Conservation (phyloP, 2,113 vertebrate species). For the Platanista minor region DNA sequence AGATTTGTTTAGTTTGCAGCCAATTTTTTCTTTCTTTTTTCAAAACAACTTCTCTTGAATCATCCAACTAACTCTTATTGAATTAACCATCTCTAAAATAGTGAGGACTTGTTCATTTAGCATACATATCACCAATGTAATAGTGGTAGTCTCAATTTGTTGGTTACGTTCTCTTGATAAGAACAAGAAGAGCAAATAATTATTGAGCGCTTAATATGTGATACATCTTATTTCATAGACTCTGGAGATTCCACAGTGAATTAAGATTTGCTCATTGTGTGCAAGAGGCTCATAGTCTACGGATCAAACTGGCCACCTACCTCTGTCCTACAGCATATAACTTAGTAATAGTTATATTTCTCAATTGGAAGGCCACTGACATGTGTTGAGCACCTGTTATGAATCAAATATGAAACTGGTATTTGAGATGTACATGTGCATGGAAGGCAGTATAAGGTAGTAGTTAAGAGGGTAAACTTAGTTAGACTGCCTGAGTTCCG, state of each 20-base stretch:
- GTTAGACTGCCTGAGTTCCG: background rate
- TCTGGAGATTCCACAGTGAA: background rate
- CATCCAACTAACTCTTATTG: background rate
- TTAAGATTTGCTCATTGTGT: background rate
- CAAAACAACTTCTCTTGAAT: background rate
- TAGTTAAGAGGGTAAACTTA: background rate
- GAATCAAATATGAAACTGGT: background rate
- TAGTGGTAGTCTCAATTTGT: background rate
- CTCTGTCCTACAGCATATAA: background rate
- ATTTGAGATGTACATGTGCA: background rate
- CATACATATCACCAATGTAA: background rate
- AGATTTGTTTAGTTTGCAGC: background rate
- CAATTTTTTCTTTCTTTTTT: background rate
- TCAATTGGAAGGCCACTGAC: background rate
- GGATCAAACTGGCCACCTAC: background rate
- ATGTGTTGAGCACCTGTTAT: background rate
- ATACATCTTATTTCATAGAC: background rate
- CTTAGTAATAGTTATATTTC: background rate
- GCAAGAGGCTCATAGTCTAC: background rate
- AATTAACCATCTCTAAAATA: background rate
- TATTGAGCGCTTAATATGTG: background rate
- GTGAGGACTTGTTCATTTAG: background rate
- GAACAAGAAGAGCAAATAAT: background rate
- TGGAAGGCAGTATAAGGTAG: background rate
- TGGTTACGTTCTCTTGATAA: background rate